Percentiles rank a stretch among this genome's conserved stretches.
Evolutionary conservation across 2,888 invertebrate species (phyloP).

Genomic region (Lordiphosa fenestrarum): DNA sequence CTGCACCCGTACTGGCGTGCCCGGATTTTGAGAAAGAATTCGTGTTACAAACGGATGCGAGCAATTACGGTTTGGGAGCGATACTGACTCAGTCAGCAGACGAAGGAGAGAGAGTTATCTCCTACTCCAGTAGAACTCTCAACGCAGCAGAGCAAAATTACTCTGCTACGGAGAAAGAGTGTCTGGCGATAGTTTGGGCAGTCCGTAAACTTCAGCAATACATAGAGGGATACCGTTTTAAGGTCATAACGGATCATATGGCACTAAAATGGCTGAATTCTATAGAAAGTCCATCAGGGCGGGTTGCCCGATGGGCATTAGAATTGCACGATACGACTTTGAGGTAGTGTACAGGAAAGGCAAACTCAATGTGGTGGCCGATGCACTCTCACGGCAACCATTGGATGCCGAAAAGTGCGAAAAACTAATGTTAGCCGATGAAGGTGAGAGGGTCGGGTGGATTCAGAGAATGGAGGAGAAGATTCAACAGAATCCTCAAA

Average conservation of each 20-base stretch:
- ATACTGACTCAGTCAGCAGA: neutral
- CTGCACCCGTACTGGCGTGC: too few species aligned
- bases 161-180: neutral
- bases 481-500: too few species aligned
- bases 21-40: neutral
- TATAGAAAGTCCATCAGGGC: neutral
- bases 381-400: too few species aligned
- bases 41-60: neutral
- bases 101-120: neutral
- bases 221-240: neutral
- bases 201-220: neutral
- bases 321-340: constrained; percentile 1
- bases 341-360: too few species aligned
- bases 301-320: neutral
- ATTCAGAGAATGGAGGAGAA: too few species aligned
- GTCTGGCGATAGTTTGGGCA: constrained; percentile 3
- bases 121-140: neutral
- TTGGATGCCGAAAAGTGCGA: too few species aligned
- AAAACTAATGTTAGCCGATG: too few species aligned
- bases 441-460: too few species aligned
- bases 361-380: too few species aligned
- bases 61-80: neutral
- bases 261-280: neutral
- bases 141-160: too few species aligned
- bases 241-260: neutral